Percentiles rank a stretch among this genome's conserved stretches.
Conservation (phyloP, 2,888 invertebrate species). For the Bimastos eiseni region DNA sequence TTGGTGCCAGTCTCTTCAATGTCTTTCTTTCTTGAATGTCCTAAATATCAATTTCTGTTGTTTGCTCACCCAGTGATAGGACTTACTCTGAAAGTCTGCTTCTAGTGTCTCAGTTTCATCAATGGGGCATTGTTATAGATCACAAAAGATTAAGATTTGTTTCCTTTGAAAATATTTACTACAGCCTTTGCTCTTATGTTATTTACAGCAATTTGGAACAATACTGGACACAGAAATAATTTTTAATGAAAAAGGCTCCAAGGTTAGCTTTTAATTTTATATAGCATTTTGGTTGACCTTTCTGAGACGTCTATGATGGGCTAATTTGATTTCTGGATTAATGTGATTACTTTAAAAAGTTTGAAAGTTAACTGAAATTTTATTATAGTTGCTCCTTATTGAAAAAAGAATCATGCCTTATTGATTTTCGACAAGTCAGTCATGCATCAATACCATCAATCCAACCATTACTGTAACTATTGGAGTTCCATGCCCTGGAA, state of each 20-base stretch:
- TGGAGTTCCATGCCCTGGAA: background rate
- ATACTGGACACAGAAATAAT: conserved; percentile 45
- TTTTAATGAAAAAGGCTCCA: conserved; percentile 98
- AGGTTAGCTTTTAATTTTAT: conserved; percentile 73
- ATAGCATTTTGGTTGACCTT: conserved; percentile 2
- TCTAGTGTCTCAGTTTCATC: background rate
- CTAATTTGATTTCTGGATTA: background rate
- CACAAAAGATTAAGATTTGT: background rate
- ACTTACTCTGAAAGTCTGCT: background rate
- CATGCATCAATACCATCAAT: background rate
- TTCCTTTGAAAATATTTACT: background rate
- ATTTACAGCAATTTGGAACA: conserved; percentile 38
- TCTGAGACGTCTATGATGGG: background rate
- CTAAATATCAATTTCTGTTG: background rate
- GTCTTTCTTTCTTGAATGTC: background rate
- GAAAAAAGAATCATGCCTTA: background rate
- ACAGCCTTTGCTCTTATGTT: background rate
- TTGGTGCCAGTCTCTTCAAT: background rate
- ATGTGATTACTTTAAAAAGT: background rate
- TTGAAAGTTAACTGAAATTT: background rate
- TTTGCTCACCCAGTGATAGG: background rate
- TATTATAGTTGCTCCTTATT: background rate
- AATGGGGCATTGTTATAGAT: background rate
- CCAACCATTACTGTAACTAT: background rate
- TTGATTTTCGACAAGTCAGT: background rate